Base-by-base conservation (phyloP, 2,888 invertebrate species). In the Bhutanitis thaidina region DNA sequence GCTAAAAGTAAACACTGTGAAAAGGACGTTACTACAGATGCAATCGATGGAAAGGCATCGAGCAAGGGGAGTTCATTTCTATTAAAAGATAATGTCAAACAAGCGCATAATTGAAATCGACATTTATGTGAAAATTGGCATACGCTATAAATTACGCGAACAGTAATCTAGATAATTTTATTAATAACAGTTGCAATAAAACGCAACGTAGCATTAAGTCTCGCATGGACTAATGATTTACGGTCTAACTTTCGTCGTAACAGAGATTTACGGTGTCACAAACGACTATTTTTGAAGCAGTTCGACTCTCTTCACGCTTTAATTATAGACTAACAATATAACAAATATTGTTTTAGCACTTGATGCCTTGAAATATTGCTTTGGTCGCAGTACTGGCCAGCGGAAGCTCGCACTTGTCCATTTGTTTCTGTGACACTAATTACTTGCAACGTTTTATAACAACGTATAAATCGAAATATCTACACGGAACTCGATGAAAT, bases 311-410 rank as follows among this genome's bases (percentile, higher is more conserved):
- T 80, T 79, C 80, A 71, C 83, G 75, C 74, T 80, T 80, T 85
- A 86, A 83, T 79, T 83, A 84, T 87, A 87, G 83, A 76, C 68
- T 68, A 67, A 76, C 78, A 85, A 81, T 80, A 80, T 77, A 77
- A 80, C 76, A 74, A 77, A 79, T 79, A 73, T 78, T 77, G 75
- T 76, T 77, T 75, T 67, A 74, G 73, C 69, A 71, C 65, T 67
- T 65, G 75, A 66, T 69, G 69, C 75, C 75, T 75, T 77, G 74
- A 77, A 75, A 77, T 78, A 74, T 70, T 67, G 69, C 62, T 69
- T 64, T 67, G 65, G 64, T 68, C 69, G 69, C 65, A 62, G 61
- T 58, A 25, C 32, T 14, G 32, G 43, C 57, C 43, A 61, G 58
- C 52, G 63, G 59, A 60, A 55, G 51, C 61, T 52, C 55, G 44